These are phyloP conservation scores for Clamator glandarius DNA, from an alignment of 2,797 vertebrate genomes.

Conservation along the genomic window DNA sequence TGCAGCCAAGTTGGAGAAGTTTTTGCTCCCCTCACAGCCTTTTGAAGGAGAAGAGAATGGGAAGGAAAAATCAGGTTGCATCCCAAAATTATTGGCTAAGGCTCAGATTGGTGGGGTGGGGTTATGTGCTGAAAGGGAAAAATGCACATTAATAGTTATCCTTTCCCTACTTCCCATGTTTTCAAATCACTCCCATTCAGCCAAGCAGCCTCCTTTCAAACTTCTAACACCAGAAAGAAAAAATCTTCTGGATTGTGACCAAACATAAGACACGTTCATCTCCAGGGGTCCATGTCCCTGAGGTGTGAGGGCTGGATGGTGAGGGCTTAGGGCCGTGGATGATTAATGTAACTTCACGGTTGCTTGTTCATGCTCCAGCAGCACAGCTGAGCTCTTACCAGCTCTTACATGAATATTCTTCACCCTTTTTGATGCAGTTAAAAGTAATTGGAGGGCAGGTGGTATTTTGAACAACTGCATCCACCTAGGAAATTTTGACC, in stretches of 20 bases:
- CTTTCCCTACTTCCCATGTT: background rate
- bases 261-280: background rate
- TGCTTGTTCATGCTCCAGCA: background rate
- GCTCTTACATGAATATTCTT: background rate
- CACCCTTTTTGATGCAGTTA: background rate
- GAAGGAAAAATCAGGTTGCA: background rate
- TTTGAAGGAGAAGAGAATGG: background rate
- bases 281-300: background rate
- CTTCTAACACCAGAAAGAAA: background rate
- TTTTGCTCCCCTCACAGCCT: background rate
- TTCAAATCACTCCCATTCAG: background rate
- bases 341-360: background rate
- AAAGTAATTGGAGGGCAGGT: background rate
- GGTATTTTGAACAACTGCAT: background rate
- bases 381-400: background rate
- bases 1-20: background rate
- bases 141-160: background rate
- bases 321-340: background rate
- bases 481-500: constrained; percentile 38
- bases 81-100: background rate
- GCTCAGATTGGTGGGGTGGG: background rate
- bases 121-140: background rate
- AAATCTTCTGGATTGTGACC: background rate
- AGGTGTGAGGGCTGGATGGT: background rate
- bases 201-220: background rate